Evolutionary conservation across 2,113 vertebrate genomes (phyloP).

Genomic region (Gymnobelideus leadbeateri): DNA sequence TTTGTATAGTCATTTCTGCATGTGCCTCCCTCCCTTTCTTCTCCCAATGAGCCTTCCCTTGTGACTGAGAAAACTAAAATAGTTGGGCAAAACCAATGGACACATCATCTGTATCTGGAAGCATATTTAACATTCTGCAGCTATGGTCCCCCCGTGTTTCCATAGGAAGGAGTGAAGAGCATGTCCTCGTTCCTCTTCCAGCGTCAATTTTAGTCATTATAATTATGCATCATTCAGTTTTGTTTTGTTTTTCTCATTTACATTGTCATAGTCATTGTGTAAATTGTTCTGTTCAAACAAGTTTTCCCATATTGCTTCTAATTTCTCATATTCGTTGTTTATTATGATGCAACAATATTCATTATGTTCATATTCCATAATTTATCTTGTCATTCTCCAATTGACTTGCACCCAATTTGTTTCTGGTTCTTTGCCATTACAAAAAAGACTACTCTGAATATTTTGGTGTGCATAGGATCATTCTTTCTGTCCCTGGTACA

Average conservation of each 20-base stretch:
- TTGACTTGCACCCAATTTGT: background rate
- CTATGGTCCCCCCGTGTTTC: background rate
- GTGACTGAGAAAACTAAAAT: background rate
- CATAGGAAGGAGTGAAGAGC: background rate
- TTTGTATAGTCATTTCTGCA: background rate
- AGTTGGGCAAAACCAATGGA: background rate
- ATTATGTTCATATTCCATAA: background rate
- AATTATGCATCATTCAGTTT: background rate
- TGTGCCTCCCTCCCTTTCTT: background rate
- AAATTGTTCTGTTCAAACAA: background rate
- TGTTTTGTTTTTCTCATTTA: background rate
- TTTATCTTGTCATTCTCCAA: background rate
- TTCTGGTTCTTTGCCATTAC: background rate
- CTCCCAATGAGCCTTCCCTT: background rate
- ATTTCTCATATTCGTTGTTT: background rate
- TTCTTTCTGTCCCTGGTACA: background rate
- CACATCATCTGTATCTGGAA: background rate
- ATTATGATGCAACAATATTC: background rate
- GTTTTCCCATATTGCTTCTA: background rate
- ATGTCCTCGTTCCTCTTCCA: background rate
- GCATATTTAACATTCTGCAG: background rate
- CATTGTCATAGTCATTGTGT: background rate
- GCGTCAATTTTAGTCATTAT: background rate
- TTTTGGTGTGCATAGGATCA: background rate
- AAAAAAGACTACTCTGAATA: background rate